Percentiles rank a stretch among this genome's conserved stretches.
phyloP scores from a whole-genome alignment of 2,113 vertebrate species.

The Elephas maximus region DNA sequence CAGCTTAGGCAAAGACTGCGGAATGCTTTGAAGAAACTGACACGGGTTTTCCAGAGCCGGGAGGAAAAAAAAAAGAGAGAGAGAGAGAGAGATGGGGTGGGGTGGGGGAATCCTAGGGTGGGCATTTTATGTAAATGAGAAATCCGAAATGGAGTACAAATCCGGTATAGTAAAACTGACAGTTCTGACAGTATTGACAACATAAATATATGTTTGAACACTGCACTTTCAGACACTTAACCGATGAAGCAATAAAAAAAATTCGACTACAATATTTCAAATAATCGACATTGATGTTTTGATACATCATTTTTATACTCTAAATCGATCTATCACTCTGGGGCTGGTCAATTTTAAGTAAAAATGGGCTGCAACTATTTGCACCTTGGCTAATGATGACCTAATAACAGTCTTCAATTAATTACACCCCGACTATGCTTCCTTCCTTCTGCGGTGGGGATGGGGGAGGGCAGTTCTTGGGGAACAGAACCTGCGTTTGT shows the following conservation, averaged over 20 bases:
- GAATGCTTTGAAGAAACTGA: slow-evolving; percentile 88
- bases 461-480: neutral
- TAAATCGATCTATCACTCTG: slow-evolving; percentile 89
- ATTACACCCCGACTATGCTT: slow-evolving; percentile 84
- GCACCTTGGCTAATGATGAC: slow-evolving; percentile 89
- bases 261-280: slow-evolving; percentile 92
- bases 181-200: slow-evolving; percentile 92
- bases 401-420: slow-evolving; percentile 90
- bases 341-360: slow-evolving; percentile 91
- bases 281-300: slow-evolving; percentile 93
- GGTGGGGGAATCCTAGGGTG: slow-evolving; percentile 80
- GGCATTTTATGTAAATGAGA: slow-evolving; percentile 91
- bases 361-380: slow-evolving; percentile 90
- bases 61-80: slow-evolving; percentile 67
- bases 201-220: slow-evolving; percentile 92
- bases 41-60: slow-evolving; percentile 83
- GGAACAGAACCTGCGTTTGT: neutral
- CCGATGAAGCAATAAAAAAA: slow-evolving; percentile 92
- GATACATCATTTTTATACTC: slow-evolving; percentile 92
- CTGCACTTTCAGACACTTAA: slow-evolving; percentile 92
- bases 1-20: slow-evolving; percentile 77
- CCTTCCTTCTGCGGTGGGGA: neutral
- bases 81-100: slow-evolving; percentile 68
- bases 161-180: slow-evolving; percentile 90
- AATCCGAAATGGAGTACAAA: slow-evolving; percentile 90